Evolutionary conservation across 1,140 invertebrate genomes (phyloP).

Genomic region (Drosophila azteca): DNA sequence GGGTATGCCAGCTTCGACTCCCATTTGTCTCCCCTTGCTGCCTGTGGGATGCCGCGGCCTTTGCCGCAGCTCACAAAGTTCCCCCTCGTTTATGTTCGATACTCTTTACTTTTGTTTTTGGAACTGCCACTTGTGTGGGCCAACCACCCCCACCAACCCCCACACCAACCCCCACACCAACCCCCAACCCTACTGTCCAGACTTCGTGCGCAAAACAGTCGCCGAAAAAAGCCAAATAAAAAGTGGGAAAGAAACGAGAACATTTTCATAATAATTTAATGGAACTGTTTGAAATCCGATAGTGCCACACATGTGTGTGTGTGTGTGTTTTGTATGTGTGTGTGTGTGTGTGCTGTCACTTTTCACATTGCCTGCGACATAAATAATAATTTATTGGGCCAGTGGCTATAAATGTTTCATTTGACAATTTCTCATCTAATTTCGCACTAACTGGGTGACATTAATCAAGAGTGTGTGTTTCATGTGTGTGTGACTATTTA

Average conservation of each 20-base stretch:
- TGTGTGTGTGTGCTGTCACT: constrained; percentile 49
- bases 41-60: background rate
- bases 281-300: constrained; percentile 69
- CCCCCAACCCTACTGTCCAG: constrained; percentile 7
- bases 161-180: too few relatives aligned
- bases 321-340: constrained; percentile 12
- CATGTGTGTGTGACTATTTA: constrained; percentile 46
- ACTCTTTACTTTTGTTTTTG: constrained; percentile 2
- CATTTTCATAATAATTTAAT: constrained; percentile 72
- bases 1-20: too few relatives aligned
- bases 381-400: constrained; percentile 73
- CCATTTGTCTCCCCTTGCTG: background rate
- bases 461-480: constrained; percentile 63
- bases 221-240: constrained; percentile 13
- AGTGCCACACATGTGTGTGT: constrained; percentile 28
- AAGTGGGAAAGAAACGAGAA: constrained; percentile 15
- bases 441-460: constrained; percentile 68
- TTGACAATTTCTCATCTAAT: constrained; percentile 73
- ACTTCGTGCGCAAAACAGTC: constrained; percentile 46
- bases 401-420: constrained; percentile 53
- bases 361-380: constrained; percentile 62
- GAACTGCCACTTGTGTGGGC: constrained; percentile 37
- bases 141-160: background rate
- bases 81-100: background rate
- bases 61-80: too few relatives aligned